Conservation (phyloP, 2,113 vertebrate genomes). For the Coptodon rendalli region DNA sequence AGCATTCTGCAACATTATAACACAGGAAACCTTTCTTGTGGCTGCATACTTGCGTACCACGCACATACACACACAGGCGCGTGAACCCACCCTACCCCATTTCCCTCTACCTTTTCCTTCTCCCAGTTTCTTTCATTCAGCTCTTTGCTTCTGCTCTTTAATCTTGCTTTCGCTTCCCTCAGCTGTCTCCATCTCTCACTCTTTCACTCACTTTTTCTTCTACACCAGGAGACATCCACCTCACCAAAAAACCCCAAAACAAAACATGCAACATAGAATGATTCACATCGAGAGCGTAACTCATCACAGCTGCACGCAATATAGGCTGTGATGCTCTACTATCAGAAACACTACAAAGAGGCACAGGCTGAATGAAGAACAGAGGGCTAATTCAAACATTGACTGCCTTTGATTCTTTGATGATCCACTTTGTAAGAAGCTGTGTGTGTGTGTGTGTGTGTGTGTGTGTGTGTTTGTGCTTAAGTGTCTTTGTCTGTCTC, state of each 20-base stretch:
- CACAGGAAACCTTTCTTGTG: slow-evolving; percentile 2
- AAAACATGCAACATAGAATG: background rate
- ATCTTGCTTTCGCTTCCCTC: slow-evolving; percentile 1
- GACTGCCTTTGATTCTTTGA: slow-evolving; percentile 39
- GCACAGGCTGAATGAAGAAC: slow-evolving; percentile 1
- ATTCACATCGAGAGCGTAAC: slow-evolving; percentile 7
- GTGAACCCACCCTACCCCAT: background rate
- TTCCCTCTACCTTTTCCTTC: background rate
- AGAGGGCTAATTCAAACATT: slow-evolving; percentile 27
- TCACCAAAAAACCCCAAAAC: background rate
- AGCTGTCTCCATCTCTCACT: background rate
- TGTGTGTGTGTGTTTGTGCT: background rate
- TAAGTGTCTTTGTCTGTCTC: too few species aligned
- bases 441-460: background rate
- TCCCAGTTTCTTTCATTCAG: slow-evolving; percentile 23
- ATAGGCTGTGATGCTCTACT: background rate
- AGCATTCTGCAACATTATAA: background rate
- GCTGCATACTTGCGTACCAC: background rate
- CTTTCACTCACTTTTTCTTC: background rate
- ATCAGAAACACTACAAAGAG: slow-evolving; percentile 11
- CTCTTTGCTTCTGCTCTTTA: slow-evolving; percentile 29
- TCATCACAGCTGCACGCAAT: background rate
- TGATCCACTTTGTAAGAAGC: slow-evolving; percentile 11
- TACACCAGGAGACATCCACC: background rate
- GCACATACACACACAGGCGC: background rate